Base-by-base conservation (phyloP, 2,797 vertebrate species). In the Sitta carolinensis region DNA sequence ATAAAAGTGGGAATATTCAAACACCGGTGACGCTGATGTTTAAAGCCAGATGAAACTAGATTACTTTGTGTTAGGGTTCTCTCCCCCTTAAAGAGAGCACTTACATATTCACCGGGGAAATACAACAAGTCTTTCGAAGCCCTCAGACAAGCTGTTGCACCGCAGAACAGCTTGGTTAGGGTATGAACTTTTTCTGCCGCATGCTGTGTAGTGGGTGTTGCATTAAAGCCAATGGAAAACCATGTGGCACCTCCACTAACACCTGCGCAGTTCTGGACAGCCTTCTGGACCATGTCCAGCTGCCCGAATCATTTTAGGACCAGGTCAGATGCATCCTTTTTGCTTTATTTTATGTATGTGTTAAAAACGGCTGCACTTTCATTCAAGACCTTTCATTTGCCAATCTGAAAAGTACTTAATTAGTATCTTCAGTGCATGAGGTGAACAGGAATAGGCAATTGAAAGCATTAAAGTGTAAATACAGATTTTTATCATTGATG, bases 11-110 rank as follows among this genome's bases (percentile, higher is more conserved):
- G 17, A 86, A n/a, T 59, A 42, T 55, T 72, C 78, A 52, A 81
- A 62, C 19, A 51, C 10, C 2, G 4, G 21, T 21, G 47, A 82
- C 0, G 0, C 5, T 52, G 43, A 40, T 55, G 26, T 32, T 61
- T 73, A 20, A 64, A 87, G 18, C 12, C 11, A 5, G n/a, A 63
- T 11, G 18, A 76, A 89, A 51, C 11, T 4, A 38, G 75, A 72
- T 38, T 30, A 47, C 3, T 15, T 4, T 34, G 29, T 43, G 16
- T 63, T 19, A 42, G 17, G 12, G 34, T 45, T 70, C 36, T n/a
- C 26, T 23, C 6, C 32, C 12, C 9, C 29, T 36, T 42, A 34
- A 83, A 74, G 21, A 69, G 4, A 58, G n/a, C 47, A 47, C 29
- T 63, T 76, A 11, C 0, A n/a, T 50, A 29, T 47, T 61, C 47